phyloP scores from a whole-genome alignment of 2,888 invertebrate genomes.

The Tineola bisselliella region DNA sequence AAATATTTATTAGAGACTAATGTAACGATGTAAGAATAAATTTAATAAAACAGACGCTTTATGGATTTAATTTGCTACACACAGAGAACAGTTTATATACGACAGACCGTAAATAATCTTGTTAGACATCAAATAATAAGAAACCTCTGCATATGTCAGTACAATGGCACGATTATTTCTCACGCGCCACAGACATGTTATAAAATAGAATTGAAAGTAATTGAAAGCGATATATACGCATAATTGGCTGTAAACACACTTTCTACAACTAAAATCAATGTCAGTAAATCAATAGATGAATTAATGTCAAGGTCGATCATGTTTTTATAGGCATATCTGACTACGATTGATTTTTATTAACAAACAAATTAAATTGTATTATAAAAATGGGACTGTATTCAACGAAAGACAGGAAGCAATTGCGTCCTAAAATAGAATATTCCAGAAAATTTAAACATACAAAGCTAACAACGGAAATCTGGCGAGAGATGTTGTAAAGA shows the following conservation, averaged over 20 bases:
- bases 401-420: neutral
- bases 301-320: neutral
- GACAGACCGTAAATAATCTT: neutral
- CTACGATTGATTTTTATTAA: neutral
- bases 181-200: neutral
- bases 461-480: constrained; percentile 29
- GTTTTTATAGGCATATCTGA: neutral
- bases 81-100: neutral
- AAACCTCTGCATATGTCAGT: neutral
- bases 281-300: neutral
- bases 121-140: neutral
- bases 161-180: constrained; percentile 3
- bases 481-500: constrained; percentile 57
- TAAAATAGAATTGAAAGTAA: constrained; percentile 2
- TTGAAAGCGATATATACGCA: neutral
- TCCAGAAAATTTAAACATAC: neutral
- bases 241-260: neutral
- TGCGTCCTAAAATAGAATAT: neutral
- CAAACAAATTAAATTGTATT: neutral
- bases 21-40: too few species aligned
- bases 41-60: neutral
- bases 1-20: too few species aligned
- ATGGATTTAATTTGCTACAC: neutral
- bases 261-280: neutral
- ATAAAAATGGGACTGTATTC: neutral